Base-by-base conservation (phyloP, 1,140 invertebrate genomes). In the Wasmannia auropunctata region DNA sequence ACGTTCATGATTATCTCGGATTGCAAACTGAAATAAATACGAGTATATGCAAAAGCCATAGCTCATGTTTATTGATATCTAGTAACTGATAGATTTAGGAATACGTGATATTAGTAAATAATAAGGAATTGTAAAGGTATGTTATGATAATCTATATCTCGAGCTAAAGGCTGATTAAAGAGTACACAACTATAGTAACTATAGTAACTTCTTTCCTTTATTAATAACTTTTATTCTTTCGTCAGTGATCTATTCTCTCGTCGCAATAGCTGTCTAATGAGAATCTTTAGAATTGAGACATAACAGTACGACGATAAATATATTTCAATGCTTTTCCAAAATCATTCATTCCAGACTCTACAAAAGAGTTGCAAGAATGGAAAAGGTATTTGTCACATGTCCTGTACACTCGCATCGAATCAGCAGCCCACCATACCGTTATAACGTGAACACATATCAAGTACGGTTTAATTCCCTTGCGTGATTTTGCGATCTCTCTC, bases 241-340 rank as follows among this genome's bases (percentile, higher is more conserved):
- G 34, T 37, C 62, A 65, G 62, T 65, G 34, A 65, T 65, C 34
- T 63, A 43, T 54, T 67, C 51, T 69, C 37, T 54, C 60, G 56
- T 74, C 74, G 72, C 62, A 86, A 80, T 85, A 87, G 67, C 76
- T 76, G 79, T 69, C 87, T 91, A 90, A 37, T 88, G 77, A 90
- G 72, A 88, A 86, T 86, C 56, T 90, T 88, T 88, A 90, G 81
- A 91, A 90, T 90, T 58, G 74, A 60, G 86, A 28, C 67, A 14
- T 84, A 91, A 88, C 84, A 80, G 69, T 77, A 54, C 49, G 74
- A 88, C 34, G 49, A 60, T 40, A 62, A 62, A 88, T 16, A 46
- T 43, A 46, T 75, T 70, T 69, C 60, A 90, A 90, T 62, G 74
- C 34, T 60, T 70, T 63, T 2, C 56, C 37, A 31, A 46, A 62